phyloP scores from a whole-genome alignment of 2,113 vertebrate species.

The Phyllostomus discolor region DNA sequence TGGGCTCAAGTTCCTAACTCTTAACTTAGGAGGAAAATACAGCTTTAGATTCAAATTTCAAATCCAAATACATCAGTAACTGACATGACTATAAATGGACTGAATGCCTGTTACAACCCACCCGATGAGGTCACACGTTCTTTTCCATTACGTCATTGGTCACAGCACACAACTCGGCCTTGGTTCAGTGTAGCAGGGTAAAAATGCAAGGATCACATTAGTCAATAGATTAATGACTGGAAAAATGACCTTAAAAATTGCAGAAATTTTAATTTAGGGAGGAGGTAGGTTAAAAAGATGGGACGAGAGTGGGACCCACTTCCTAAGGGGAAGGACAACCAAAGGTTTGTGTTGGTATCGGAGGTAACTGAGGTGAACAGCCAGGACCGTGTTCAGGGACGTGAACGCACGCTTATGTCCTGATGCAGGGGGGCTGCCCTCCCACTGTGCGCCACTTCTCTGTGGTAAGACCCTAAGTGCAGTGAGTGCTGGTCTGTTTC shows the following conservation, averaged over 20 bases:
- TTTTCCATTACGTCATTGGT: neutral
- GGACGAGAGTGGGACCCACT: neutral
- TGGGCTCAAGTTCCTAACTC: neutral
- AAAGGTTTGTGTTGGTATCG: neutral
- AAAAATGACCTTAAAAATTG: neutral
- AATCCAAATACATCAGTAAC: neutral
- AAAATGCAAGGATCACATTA: neutral
- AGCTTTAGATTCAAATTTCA: neutral
- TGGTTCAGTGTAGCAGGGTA: neutral
- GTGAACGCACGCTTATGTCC: neutral
- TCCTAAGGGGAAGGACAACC: neutral
- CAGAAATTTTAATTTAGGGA: neutral
- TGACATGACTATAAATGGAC: neutral
- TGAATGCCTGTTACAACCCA: neutral
- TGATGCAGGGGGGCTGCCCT: too few species aligned
- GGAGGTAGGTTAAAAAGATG: neutral
- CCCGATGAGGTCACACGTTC: neutral
- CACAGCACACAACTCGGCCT: neutral
- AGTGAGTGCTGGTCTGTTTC: neutral
- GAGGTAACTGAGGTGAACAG: fast-evolving
- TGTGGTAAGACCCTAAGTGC: neutral
- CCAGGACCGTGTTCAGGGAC: neutral
- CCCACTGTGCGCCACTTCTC: neutral
- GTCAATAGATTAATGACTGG: neutral
- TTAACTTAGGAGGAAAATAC: neutral